Evolutionary conservation across 2,888 invertebrate species (phyloP), one percentile per base, ranked within the genome.

Genomic region (Megamerina dolium): DNA sequence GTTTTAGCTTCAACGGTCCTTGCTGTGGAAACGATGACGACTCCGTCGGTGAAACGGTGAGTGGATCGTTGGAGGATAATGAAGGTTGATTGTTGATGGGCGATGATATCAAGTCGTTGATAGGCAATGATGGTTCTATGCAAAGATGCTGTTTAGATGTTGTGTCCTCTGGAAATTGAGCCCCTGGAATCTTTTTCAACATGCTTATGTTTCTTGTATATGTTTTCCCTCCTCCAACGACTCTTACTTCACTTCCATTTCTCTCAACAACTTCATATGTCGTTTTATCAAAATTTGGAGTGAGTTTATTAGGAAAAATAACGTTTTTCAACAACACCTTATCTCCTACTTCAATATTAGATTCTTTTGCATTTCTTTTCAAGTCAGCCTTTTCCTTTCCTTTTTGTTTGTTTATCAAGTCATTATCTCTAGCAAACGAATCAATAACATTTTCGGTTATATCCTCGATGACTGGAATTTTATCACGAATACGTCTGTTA

Each of bases 391-490:
- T 45, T 31, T 43, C 45, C 37, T 45, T 48, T 19, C 48, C 48
- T 42, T 49, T 46, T 37, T 46, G 46, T 40, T 49, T 46, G 37
- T 48, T 45, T 31, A 49, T 41, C 29, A 36, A 47, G 34, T 47
- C 43, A 37, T 43, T 33, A 42, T 50, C 43, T 45, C 43, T 50
- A 37, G 43, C 43, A 29, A 43, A 45, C 35, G 45, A 46, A 13
- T 49, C 43, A 38, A 44, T 32, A 31, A 21, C 17, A 27, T 20
- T 31, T 34, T 44, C 44, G 12, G 46, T 40, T 41, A 46, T 23
- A 26, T 48, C 45, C 30, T 36, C 26, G 36, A 46, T 49, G 31
- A 33, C 42, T 27, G 45, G 49, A 34, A 42, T 49, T 43, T 48
- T 52, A 39, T 49, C 48, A 14, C 48, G 37, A 20, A 49, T 47